These are phyloP conservation scores for Acromyrmex heyeri DNA, from an alignment of 1,140 invertebrate genomes.

Conservation along the genomic window DNA sequence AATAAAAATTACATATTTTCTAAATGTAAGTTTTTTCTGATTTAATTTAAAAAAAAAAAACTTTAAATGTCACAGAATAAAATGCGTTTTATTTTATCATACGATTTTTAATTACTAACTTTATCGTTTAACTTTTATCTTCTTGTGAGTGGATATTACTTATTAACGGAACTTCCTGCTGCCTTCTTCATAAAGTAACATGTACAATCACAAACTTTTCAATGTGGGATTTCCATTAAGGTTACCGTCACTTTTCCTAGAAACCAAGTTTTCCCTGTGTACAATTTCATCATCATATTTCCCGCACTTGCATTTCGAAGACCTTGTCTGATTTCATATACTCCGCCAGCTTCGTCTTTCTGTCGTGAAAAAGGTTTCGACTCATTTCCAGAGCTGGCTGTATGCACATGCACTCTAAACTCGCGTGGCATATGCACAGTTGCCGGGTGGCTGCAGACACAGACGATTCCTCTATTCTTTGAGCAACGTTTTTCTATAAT, in stretches of 20 bases:
- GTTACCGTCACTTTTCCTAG: not conserved
- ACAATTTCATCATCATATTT: conserved; percentile 40
- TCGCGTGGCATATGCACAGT: conserved; percentile 42
- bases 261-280: conserved; percentile 18
- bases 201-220: conserved; percentile 21
- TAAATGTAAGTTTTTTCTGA: not conserved
- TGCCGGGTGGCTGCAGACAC: conserved; percentile 28
- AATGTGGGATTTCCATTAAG: conserved; percentile 14
- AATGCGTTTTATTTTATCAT: not conserved
- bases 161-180: not conserved
- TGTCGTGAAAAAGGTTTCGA: conserved; percentile 47
- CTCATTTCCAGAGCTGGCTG: conserved; percentile 66
- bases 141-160: not conserved
- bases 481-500: conserved; percentile 52
- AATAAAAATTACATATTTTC: not conserved
- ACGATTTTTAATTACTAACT: conserved; percentile 40
- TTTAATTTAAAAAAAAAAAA: not conserved
- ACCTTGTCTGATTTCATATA: not conserved
- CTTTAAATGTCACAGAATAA: not conserved
- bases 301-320: conserved; percentile 40
- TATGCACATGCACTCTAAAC: conserved; percentile 63
- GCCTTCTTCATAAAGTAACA: not conserved
- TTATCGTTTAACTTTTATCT: not conserved
- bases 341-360: conserved; percentile 25
- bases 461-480: conserved; percentile 58